These are phyloP conservation scores for Alouatta palliata DNA, from an alignment of 2,113 vertebrate genomes.

Conservation along the genomic window DNA sequence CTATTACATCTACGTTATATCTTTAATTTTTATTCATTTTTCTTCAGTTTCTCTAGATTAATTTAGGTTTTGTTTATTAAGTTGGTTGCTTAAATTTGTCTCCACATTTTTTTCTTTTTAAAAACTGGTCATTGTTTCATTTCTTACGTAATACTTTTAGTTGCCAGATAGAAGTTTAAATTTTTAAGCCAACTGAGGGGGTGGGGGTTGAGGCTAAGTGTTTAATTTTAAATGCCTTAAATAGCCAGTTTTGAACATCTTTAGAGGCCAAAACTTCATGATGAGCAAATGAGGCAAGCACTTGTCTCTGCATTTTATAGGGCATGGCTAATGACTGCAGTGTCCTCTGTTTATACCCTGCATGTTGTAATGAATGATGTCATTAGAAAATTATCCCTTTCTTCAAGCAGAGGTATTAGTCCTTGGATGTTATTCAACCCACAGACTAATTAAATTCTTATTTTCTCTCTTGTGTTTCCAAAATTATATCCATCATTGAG, in stretches of 20 bases:
- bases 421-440: constrained; percentile 60
- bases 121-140: neutral
- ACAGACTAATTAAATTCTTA: constrained; percentile 68
- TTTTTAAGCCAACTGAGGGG: neutral
- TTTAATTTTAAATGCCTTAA: neutral
- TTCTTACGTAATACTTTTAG: constrained; percentile 16
- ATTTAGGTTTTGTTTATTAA: neutral
- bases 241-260: neutral
- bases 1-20: neutral
- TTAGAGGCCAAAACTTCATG: neutral
- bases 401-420: constrained; percentile 34
- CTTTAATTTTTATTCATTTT: neutral
- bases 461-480: constrained; percentile 60
- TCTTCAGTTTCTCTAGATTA: neutral
- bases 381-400: constrained; percentile 67
- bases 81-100: neutral
- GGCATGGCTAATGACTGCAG: neutral
- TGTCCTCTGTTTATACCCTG: neutral
- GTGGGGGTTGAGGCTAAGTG: neutral
- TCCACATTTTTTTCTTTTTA: neutral
- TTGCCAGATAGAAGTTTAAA: neutral
- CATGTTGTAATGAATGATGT: constrained; percentile 39
- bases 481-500: constrained; percentile 34
- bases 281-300: neutral
- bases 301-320: neutral